A percentile compares a stretch with the other conserved stretches of the same genome.
Evolutionary conservation across 2,888 invertebrate species (phyloP).

Genomic region (Microctonus aethiopoides): DNA sequence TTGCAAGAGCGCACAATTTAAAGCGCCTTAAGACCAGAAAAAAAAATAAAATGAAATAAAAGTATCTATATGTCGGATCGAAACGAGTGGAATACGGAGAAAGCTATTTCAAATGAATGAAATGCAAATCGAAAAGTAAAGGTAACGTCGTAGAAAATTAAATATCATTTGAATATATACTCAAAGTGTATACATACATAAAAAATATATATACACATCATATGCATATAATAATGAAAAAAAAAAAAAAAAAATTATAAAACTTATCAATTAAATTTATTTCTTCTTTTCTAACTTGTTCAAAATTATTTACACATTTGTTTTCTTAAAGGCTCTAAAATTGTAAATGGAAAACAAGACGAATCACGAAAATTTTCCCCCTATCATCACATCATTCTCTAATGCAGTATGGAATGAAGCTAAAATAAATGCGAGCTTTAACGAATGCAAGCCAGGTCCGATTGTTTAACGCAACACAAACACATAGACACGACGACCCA

Average conservation of each 20-base stretch:
- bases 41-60: constrained; percentile 33
- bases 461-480: constrained; percentile 54
- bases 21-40: constrained; percentile 50
- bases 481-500: constrained; percentile 34
- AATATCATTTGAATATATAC: constrained; percentile 62
- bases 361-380: too few species aligned
- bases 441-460: constrained; percentile 57
- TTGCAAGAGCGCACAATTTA: constrained; percentile 53
- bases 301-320: too few species aligned
- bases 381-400: too few species aligned
- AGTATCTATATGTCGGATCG: constrained; percentile 33
- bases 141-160: constrained; percentile 64
- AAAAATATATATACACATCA: too few species aligned
- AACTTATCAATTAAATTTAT: background rate
- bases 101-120: constrained; percentile 58
- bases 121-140: constrained; percentile 63
- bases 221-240: background rate
- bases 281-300: background rate
- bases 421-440: constrained; percentile 36
- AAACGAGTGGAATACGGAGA: constrained; percentile 35
- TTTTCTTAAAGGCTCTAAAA: too few species aligned
- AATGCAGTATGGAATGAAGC: too few species aligned
- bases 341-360: too few species aligned
- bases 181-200: too few species aligned
- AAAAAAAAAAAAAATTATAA: background rate